phyloP scores from a whole-genome alignment of 2,888 invertebrate genomes.

The Drosophila parthenogenetica region DNA sequence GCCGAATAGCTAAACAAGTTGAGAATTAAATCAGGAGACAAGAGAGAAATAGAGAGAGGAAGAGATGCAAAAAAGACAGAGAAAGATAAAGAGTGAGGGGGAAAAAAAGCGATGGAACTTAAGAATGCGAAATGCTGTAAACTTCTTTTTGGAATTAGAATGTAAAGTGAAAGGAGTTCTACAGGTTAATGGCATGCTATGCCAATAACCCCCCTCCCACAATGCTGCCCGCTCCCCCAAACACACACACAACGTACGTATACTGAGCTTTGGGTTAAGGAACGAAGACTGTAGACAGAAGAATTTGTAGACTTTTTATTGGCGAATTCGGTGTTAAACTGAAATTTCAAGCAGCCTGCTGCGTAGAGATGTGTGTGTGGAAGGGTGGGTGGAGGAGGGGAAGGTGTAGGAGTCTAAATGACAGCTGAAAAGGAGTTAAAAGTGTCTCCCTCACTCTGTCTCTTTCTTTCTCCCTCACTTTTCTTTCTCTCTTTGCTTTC shows the following conservation, averaged over 20 bases:
- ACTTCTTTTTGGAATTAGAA: constrained; percentile 71
- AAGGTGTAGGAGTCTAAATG: too few relatives aligned
- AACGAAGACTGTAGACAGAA: constrained; percentile 5
- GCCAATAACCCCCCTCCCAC: constrained; percentile 30
- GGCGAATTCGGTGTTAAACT: neutral
- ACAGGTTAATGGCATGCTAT: constrained; percentile 70
- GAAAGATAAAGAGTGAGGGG: too few relatives aligned
- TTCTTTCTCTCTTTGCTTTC: neutral
- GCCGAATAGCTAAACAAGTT: constrained; percentile 45
- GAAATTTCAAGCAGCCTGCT: too few relatives aligned
- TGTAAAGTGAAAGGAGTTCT: constrained; percentile 80
- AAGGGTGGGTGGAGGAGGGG: too few relatives aligned
- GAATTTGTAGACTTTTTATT: neutral
- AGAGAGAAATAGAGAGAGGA: too few relatives aligned
- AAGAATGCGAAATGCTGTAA: constrained; percentile 75
- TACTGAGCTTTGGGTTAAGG: neutral
- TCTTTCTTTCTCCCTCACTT: neutral
- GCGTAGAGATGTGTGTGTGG: neutral
- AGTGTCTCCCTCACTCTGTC: neutral
- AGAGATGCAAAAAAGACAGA: too few relatives aligned
- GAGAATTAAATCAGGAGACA: neutral
- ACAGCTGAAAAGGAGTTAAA: neutral
- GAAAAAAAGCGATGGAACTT: constrained; percentile 17
- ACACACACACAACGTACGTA: neutral
- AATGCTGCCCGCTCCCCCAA: neutral